Evolutionary conservation across 2,113 vertebrate genomes (phyloP).

Genomic region (Upupa epops): DNA sequence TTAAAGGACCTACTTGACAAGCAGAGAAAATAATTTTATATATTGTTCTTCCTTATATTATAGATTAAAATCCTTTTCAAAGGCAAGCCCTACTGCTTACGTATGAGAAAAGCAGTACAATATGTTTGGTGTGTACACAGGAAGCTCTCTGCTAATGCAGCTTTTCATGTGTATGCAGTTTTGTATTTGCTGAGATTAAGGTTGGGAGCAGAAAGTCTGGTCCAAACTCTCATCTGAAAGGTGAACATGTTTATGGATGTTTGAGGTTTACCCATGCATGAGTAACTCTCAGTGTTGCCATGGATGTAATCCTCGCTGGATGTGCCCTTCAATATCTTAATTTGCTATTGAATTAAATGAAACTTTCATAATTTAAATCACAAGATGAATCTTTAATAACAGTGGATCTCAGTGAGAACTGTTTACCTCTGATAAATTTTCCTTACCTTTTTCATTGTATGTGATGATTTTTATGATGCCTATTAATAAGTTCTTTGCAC

Average conservation of each 20-base stretch:
- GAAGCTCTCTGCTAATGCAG: neutral
- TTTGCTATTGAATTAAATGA: neutral
- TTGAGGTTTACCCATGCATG: neutral
- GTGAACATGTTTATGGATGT: accelerated
- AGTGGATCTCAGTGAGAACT: neutral
- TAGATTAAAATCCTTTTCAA: neutral
- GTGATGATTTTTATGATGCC: neutral
- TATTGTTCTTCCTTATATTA: neutral
- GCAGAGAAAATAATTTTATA: neutral
- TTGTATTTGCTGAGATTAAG: neutral
- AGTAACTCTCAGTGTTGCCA: neutral
- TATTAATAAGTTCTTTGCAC: neutral
- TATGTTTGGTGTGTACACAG: neutral
- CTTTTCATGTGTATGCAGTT: neutral
- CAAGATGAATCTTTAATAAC: neutral
- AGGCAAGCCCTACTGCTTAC: neutral
- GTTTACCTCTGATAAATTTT: neutral
- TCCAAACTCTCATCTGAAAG: neutral
- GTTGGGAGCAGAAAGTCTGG: neutral
- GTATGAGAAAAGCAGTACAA: neutral
- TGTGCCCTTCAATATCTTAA: neutral
- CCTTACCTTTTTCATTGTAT: neutral
- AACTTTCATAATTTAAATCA: neutral
- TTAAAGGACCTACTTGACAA: neutral
- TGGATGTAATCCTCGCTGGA: neutral